phyloP scores from a whole-genome alignment of 2,113 vertebrate genomes.

The Otus sunia region DNA sequence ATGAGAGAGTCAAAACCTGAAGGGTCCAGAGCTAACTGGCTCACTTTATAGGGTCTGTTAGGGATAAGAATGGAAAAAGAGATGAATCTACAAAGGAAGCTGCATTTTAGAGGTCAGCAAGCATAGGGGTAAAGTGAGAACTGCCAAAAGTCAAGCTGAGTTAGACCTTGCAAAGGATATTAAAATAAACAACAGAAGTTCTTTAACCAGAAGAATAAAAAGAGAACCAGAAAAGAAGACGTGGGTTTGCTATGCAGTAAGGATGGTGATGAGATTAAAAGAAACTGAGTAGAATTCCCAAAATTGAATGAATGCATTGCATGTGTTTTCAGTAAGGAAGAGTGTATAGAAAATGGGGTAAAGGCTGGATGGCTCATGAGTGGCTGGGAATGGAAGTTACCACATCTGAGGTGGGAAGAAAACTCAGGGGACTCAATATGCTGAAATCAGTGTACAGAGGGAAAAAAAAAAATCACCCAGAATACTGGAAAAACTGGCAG shows the following conservation, averaged over 20 bases:
- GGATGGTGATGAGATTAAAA: background rate
- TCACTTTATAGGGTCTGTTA: background rate
- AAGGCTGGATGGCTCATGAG: background rate
- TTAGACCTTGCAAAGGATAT: constrained; percentile 62
- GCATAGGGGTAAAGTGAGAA: constrained; percentile 24
- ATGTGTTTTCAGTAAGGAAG: background rate
- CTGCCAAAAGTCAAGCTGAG: constrained; percentile 66
- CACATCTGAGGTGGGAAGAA: background rate
- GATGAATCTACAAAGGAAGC: constrained; percentile 53
- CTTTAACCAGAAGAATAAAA: constrained; percentile 29
- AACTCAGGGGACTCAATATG: background rate
- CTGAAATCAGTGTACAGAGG: background rate
- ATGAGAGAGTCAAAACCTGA: background rate
- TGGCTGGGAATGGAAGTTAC: background rate
- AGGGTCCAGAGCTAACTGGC: background rate
- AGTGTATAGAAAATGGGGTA: background rate
- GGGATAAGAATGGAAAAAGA: constrained; percentile 38
- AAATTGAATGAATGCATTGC: background rate
- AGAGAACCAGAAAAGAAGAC: background rate
- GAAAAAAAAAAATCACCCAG: background rate
- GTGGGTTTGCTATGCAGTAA: background rate
- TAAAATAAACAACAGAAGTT: constrained; percentile 64
- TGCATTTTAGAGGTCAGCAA: constrained; percentile 58
- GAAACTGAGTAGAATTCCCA: background rate
- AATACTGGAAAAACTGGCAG: background rate